Conservation (phyloP, 2,888 invertebrate species). For the Mesorhabditis spiculigera region DNA sequence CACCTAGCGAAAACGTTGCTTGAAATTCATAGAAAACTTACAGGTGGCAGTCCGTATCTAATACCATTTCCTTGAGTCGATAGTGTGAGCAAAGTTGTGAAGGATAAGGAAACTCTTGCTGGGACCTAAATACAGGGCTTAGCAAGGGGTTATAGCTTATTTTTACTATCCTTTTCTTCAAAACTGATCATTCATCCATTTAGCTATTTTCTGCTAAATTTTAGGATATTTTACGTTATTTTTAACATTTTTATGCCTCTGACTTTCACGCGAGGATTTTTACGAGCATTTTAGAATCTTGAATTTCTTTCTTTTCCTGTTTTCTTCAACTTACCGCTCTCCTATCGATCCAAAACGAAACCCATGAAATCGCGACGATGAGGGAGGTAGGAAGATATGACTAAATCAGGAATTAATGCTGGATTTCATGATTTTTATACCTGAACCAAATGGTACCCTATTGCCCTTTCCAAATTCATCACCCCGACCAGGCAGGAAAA, state of each 20-base stretch:
- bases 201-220: no score
- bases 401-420: constrained; percentile 9
- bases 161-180: no score
- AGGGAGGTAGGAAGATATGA: constrained; percentile 41
- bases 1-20: background rate
- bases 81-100: constrained; percentile 39
- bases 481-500: constrained; percentile 45
- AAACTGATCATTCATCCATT: no score
- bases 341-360: constrained; percentile 41
- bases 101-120: constrained; percentile 37
- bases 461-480: constrained; percentile 61
- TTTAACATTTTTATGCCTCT: background rate
- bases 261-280: background rate
- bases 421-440: constrained; percentile 8
- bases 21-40: constrained; percentile 8
- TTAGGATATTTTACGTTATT: no score
- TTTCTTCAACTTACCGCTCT: background rate
- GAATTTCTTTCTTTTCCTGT: no score
- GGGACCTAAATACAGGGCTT: constrained; percentile 21
- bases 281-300: no score
- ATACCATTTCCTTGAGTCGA: constrained; percentile 50
- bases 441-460: constrained; percentile 64
- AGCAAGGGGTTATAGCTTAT: no score
- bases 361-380: constrained; percentile 44
- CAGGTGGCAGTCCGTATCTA: constrained; percentile 47